Conservation (phyloP, 2,113 vertebrate genomes). For the Cryptotis parvus region DNA sequence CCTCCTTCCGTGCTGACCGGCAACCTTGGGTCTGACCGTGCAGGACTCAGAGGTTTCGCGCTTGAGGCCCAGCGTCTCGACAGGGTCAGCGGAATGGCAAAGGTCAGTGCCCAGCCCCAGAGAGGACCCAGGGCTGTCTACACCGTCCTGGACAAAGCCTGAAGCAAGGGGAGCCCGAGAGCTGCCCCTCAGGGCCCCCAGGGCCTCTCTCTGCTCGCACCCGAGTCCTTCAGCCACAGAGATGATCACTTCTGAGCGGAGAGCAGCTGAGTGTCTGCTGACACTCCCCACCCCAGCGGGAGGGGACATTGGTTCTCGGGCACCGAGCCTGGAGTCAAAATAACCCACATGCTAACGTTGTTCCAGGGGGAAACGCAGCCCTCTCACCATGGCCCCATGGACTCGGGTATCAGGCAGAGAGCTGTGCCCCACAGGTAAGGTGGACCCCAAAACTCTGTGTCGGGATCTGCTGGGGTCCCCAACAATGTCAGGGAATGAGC, state of each 20-base stretch:
- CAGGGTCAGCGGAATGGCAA: neutral
- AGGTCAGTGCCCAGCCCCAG: neutral
- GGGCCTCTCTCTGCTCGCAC: neutral
- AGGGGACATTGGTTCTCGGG: neutral
- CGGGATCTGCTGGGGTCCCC: too few species aligned
- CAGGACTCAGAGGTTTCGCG: conserved; percentile 72
- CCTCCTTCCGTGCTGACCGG: too few species aligned
- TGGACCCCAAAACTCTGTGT: neutral
- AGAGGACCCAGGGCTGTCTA: neutral
- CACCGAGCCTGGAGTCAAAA: too few species aligned
- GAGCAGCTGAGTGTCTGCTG: neutral
- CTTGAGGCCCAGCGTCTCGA: neutral
- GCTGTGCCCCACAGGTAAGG: neutral
- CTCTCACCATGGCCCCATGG: too few species aligned
- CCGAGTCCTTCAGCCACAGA: neutral
- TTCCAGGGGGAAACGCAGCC: too few species aligned
- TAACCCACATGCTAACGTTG: too few species aligned
- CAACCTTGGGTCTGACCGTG: conserved; percentile 44
- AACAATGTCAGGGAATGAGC: too few species aligned
- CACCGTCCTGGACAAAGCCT: neutral
- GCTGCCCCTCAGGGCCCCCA: neutral
- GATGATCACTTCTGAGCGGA: neutral
- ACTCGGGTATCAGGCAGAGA: too few species aligned
- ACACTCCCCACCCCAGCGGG: neutral
- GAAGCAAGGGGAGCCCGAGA: neutral